Evolutionary conservation across 2,888 invertebrate genomes (phyloP).

Genomic region (Drosophila antonietae): DNA sequence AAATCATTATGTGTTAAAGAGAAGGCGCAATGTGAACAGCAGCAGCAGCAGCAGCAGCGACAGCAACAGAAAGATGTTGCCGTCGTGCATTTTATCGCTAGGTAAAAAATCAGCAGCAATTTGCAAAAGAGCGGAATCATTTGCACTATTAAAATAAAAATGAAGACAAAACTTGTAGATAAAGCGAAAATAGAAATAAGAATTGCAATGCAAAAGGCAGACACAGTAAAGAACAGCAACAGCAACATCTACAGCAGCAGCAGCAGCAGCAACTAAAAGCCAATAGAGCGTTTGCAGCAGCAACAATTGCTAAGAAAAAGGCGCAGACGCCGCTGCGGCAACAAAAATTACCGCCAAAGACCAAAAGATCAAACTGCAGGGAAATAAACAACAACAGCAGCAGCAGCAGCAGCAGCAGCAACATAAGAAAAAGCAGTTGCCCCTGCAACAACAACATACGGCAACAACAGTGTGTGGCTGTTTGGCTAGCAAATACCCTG

Average conservation of each 20-base stretch:
- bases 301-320: conserved; percentile 63
- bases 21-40: conserved; percentile 19
- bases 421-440: conserved; percentile 41
- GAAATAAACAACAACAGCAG: conserved; percentile 77
- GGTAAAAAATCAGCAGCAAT: conserved; percentile 62
- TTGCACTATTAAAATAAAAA: conserved; percentile 81
- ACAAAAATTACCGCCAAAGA: conserved; percentile 80
- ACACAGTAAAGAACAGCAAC: conserved; percentile 34
- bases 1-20: conserved; percentile 77
- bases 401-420: conserved; percentile 27
- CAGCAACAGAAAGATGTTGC: conserved; percentile 13
- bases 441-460: conserved; percentile 23
- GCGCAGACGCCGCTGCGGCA: conserved; percentile 59
- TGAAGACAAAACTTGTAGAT: conserved; percentile 79
- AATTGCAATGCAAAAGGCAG: conserved; percentile 47
- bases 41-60: conserved; percentile 3
- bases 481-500: neutral
- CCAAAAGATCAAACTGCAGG: conserved; percentile 77
- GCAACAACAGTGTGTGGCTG: neutral
- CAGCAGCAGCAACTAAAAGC: conserved; percentile 52
- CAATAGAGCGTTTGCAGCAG: conserved; percentile 60
- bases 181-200: conserved; percentile 66
- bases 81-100: conserved; percentile 53
- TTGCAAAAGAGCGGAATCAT: conserved; percentile 66
- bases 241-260: conserved; percentile 23